Base-by-base conservation (phyloP, 2,113 vertebrate genomes). In the Pluvianellus socialis region DNA sequence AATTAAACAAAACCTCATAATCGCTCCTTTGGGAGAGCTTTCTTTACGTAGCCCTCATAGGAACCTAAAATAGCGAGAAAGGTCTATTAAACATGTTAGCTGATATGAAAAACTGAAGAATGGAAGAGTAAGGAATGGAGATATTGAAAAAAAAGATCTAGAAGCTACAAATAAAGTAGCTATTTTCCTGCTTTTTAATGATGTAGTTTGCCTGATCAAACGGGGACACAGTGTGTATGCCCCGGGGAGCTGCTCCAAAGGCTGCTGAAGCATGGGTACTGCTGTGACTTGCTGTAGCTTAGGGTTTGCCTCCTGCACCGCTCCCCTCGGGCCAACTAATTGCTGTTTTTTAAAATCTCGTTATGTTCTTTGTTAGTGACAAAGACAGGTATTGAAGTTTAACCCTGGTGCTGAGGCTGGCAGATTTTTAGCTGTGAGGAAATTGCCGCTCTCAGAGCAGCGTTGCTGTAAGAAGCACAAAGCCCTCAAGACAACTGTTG, bases 171-270 rank as follows among this genome's bases (percentile, higher is more conserved):
- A 28, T 6, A 22, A 50, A 63, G 40, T 10, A 15, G 56, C 12
- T 3, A 12, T 58, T 71, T 71, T 55, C 44, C 32, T 38, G 5
- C 67, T 56, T 83, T 35, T 7, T 56, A 42, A 15, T 71, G 75
- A 16, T 19, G 35, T 33, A 4, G 33, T 80, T 71, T 53, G 26
- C 20, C 66, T 52, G 67, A 62, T 40, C 24, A 77, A 67, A 32
- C 0, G 2, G 21, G 70, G 56, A 8, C 49, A 38, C 7, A 12
- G 10, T 27, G 12, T 23, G 66, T 14, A 11, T 47, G n/a, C 50
- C 79, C 59, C 22, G 0, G 3, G 38, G 67, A 85, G 12, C 61
- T 50, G 53, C 62, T 82, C 58, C 38, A 32, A 40, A 88, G 58
- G 3, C n/a, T 47, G 1, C 33, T 55, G 88, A 19, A 62, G 62